Base-by-base conservation (phyloP, 2,797 vertebrate genomes). In the Catharus ustulatus region DNA sequence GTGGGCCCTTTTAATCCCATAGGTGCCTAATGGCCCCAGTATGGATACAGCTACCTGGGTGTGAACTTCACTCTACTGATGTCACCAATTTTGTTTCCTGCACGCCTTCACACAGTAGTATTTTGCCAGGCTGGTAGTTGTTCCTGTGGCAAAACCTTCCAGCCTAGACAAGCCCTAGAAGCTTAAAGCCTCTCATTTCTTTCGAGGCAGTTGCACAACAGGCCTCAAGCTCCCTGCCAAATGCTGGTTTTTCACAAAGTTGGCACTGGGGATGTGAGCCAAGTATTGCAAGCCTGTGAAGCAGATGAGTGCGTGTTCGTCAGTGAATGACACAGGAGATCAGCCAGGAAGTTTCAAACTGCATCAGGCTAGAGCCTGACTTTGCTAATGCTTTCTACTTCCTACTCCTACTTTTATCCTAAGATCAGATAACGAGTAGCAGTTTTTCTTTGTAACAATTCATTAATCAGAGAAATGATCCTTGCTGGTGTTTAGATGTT, bases 391-490 rank as follows among this genome's bases (percentile, higher is more conserved):
- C 64, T 93, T 93, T 90, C 94, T 79, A 82, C 89, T 94, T 96
- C 67, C 94, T 93, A 85, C 92, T 87, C 85, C 91, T 96, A 91
- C 96, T 98, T 98, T 98, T 97, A 97, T 97, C 95, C 94, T 96
- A 97, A 97, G 97, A 98, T 97, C 97, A 98, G 97, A 98, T 97
- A 98, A 97, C 95, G 15, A 98, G 97, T 85, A 97, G 95, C 84
- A 95, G 96, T 98, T 97, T 97, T 97, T 92, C 96, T 98, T 95
- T 95, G 97, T 97, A 97, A 97, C 97, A 98, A 98, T 97, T 98
- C 98, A 99, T 99, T 98, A 98, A 99, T 99, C 98, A 98, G 97
- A 98, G 98, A 98, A 98, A 98, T 97, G 97, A 98, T 98, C 98
- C 98, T 98, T 98, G 97, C 94, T 95, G 96, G 97, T 98, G 98